Evolutionary conservation across 1,140 invertebrate genomes (phyloP), one percentile per base, ranked within the genome.

Genomic region (Aphaenogaster ashmeadi): DNA sequence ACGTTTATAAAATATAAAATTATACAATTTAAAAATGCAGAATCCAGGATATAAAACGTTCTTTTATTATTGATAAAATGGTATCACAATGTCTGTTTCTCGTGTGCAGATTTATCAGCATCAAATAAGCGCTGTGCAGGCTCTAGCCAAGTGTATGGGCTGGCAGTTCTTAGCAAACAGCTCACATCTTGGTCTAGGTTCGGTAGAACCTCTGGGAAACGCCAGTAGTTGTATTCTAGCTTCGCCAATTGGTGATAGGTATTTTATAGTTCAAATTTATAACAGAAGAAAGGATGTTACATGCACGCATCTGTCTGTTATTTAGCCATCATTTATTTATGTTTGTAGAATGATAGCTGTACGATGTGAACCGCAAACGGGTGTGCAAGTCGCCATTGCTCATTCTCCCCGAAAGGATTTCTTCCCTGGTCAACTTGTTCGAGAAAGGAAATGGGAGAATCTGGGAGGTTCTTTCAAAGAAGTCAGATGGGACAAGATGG

Each of bases 401-500:
- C 97, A 98, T 94, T 98, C 97, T 18, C 98, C 98, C 15, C 96
- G 98, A 88, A 98, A 98, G 94, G 98, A 99, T 94, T 98, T 98
- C 93, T 98, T 98, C 93, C 97, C 98, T 2, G 98, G 97, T 86
- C 97, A 98, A 86, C 94, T 99, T 54, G 98, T 99, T 6, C 97
- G 97, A 86, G 98, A 99, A 92, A 96, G 98, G 89, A 98, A 98
- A 93, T 99, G 98, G 98, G 98, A 98, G 93, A 98, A 99, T 95
- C 96, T 99, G 0, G 98, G 98, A 9, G 98, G 98, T 33, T 97
- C 97, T 62, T 99, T 99, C 95, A 98, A 98, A 94, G 98, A 99
- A 96, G 98, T 99, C 9, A 96, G 98, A 90, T 97, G 99, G 94
- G 98, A 99, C 69, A 98, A 98, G 96, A 98, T 99, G 97, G 98